These are phyloP conservation scores for Pandemis corylana DNA, from an alignment of 2,888 invertebrate species.

Conservation along the genomic window DNA sequence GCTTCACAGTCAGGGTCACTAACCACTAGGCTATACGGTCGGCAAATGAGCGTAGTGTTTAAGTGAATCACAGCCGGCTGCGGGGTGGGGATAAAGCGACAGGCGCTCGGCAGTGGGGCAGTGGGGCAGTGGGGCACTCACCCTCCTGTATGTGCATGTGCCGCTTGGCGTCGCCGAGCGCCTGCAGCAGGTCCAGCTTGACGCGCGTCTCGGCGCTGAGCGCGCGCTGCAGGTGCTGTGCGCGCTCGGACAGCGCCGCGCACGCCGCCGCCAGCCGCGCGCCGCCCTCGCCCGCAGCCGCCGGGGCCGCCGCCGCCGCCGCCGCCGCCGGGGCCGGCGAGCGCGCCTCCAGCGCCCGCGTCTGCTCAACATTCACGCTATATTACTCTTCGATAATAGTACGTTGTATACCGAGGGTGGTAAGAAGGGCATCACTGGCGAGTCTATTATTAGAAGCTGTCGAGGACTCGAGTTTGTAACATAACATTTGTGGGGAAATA, in stretches of 20 bases:
- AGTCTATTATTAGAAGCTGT: no score
- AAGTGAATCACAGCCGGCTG: no score
- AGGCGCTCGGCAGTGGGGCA: no score
- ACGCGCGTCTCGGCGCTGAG: conserved; percentile 98
- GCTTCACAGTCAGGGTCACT: no score
- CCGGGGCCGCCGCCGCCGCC: no score
- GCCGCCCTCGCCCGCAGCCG: conserved; percentile 87
- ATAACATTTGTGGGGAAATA: no score
- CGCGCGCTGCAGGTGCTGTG: conserved; percentile 95
- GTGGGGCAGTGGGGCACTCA: no score
- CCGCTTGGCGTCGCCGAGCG: conserved; percentile 97
- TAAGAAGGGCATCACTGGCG: no score
- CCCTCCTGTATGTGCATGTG: conserved; percentile 89
- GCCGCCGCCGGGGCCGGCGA: conserved; percentile 42
- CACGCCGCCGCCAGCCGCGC: conserved; percentile 80
- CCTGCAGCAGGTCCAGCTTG: conserved; percentile 98
- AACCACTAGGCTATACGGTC: no score
- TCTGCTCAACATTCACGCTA: conserved; percentile 46
- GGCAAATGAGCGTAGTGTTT: no score
- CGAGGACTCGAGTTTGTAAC: no score
- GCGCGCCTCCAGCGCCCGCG: conserved; percentile 57
- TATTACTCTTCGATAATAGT: background rate
- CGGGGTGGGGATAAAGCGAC: no score
- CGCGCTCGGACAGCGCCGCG: conserved; percentile 94
- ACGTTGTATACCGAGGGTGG: background rate